Evolutionary conservation across 2,113 vertebrate species (phyloP), one percentile per base, ranked within the genome.

Genomic region (Suncus etruscus): DNA sequence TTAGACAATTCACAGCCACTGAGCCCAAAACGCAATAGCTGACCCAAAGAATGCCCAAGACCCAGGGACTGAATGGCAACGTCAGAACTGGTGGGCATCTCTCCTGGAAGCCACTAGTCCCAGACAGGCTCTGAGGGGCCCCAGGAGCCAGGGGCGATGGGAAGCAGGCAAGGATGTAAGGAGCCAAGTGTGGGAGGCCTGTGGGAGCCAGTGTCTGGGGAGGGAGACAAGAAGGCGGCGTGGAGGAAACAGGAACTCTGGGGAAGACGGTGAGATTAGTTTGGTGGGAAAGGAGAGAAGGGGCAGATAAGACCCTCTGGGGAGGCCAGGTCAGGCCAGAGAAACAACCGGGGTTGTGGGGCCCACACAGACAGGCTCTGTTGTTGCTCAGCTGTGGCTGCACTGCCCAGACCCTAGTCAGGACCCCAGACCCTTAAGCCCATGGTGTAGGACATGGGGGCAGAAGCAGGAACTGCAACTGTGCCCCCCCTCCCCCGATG

Each of bases 181-280:
- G 85, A 47, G 66, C 69, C 76, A 3, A 65, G 86, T 32, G 80
- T 86, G 83, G 93, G 93, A 93, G 87, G 93, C 79, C 2, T 6
- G 85, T 87, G 84, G 39, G 89, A 86, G 66, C 27, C 65, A 0
- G 85, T 47, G 76, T 68, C 50, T 10, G 47, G 66, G 69, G 54
- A 90, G 73, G 29, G 90, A 94, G 92, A 96, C 92, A 75, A 91
- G 90, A 47, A 80, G 91, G 91, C 93, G 8, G 84, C 88, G 78
- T 81, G 88, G 90, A 91, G 95, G 86, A 97, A 95, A 93, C 96
- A 94, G 96, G 95, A 95, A 91, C 95, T 94, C 91, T 83, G 73
- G 89, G 73, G 83, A 81, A 93, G 92, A 86, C 7, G 82, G 73
- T 80, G 89, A 96, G 96, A 97, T 97, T 95, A 96, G 90, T 87